Percentiles rank a stretch among this genome's conserved stretches.
Conservation (phyloP, 2,797 vertebrate genomes). For the Chaetophractus vellerosus region DNA sequence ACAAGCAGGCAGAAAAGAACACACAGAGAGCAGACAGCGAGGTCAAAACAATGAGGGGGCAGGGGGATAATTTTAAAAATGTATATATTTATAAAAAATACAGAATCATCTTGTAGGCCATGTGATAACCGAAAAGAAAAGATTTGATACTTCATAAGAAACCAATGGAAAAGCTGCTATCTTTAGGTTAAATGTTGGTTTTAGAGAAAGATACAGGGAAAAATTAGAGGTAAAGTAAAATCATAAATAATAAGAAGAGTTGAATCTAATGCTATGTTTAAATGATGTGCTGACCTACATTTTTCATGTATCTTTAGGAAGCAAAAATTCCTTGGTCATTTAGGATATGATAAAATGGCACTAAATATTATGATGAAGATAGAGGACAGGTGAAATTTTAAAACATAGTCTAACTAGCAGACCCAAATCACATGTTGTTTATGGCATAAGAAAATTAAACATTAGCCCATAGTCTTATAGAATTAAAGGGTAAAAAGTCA, state of each 20-base stretch:
- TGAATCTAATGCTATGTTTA: neutral
- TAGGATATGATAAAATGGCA: constrained; percentile 5
- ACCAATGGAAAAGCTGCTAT: neutral
- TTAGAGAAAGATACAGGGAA: neutral
- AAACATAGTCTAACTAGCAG: neutral
- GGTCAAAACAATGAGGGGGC: no score
- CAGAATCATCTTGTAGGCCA: no score
- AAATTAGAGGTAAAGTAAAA: neutral
- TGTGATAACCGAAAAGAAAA: neutral
- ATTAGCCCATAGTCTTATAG: neutral
- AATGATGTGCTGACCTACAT: neutral
- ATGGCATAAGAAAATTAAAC: neutral
- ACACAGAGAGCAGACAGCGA: no score
- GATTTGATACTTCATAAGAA: neutral
- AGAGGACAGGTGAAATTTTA: neutral
- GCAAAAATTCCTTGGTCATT: neutral
- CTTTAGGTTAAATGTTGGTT: neutral
- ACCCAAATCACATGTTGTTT: neutral
- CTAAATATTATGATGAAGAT: neutral
- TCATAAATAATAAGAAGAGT: neutral
- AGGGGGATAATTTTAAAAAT: no score
- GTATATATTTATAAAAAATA: no score
- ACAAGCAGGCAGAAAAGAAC: no score
- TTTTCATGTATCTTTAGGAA: neutral
- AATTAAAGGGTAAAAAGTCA: neutral